Evolutionary conservation across 2,113 vertebrate species (phyloP).

Genomic region (Apodemus speciosus): DNA sequence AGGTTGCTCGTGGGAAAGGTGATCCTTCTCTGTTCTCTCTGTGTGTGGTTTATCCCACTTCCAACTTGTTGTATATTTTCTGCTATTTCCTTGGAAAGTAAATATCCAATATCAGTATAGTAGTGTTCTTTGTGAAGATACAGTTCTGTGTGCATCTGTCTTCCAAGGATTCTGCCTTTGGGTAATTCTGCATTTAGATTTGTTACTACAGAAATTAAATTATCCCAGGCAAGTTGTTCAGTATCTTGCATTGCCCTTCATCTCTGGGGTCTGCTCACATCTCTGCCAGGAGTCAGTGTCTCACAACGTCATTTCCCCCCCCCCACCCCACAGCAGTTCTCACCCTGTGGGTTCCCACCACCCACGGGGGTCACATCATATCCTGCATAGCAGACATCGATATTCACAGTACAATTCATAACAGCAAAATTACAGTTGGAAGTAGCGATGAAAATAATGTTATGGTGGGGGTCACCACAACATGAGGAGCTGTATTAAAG

Average conservation of each 20-base stretch:
- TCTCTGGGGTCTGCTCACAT: neutral
- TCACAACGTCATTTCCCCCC: neutral
- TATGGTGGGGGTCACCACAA: neutral
- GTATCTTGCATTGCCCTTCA: neutral
- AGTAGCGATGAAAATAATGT: neutral
- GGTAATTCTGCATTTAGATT: neutral
- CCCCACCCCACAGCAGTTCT: neutral
- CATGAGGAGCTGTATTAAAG: neutral
- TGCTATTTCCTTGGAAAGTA: conserved; percentile 52
- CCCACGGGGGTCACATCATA: neutral
- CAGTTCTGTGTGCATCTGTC: neutral
- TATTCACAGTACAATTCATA: neutral
- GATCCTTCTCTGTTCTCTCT: neutral
- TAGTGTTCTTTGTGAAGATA: conserved; percentile 7
- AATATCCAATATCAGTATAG: neutral
- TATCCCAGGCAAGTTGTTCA: neutral
- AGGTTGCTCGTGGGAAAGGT: conserved; percentile 58
- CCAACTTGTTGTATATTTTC: conserved; percentile 11
- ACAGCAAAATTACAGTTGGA: neutral
- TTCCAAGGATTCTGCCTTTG: conserved; percentile 26
- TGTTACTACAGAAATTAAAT: neutral
- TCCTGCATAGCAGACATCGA: no score
- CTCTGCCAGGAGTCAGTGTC: neutral
- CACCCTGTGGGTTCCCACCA: neutral
- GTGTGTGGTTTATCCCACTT: conserved; percentile 44